Percentiles rank a stretch among this genome's conserved stretches.
These are phyloP conservation scores for Apantesis nais DNA, from an alignment of 2,888 invertebrate genomes.

Conservation along the genomic window DNA sequence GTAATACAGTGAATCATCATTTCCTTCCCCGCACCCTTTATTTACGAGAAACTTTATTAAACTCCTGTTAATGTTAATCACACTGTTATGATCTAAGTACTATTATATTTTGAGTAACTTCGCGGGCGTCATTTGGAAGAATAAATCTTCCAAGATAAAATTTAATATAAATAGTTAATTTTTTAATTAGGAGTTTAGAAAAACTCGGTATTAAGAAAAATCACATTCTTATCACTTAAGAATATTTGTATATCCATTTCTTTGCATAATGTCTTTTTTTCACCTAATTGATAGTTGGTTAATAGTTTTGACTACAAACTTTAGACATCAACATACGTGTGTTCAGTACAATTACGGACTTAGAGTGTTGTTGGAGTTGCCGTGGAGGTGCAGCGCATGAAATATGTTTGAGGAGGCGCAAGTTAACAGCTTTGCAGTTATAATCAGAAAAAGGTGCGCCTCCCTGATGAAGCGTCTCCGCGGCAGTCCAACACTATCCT, in stretches of 20 bases:
- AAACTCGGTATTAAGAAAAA: not conserved
- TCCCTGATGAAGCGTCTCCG: too few relatives aligned
- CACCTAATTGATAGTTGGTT: too few relatives aligned
- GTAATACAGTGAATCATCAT: conserved; percentile 44
- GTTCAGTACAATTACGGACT: too few relatives aligned
- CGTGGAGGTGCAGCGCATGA: too few relatives aligned
- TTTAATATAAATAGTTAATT: conserved; percentile 75
- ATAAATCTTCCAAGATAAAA: conserved; percentile 67
- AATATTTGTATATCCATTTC: not conserved
- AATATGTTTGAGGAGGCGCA: too few relatives aligned
- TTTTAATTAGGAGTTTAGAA: not conserved
- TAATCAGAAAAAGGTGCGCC: too few relatives aligned
- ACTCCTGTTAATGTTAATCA: conserved; percentile 47
- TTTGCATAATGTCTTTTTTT: too few relatives aligned
- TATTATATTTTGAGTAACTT: conserved; percentile 56
- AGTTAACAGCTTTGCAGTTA: too few relatives aligned
- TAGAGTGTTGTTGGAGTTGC: too few relatives aligned
- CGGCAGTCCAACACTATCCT: too few relatives aligned
- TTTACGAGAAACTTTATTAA: conserved; percentile 44
- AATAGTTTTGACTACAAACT: too few relatives aligned
- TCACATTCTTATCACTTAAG: not conserved
- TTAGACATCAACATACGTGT: too few relatives aligned
- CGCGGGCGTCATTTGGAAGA: conserved; percentile 53
- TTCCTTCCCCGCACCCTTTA: conserved; percentile 31
- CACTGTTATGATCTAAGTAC: conserved; percentile 53